phyloP scores from a whole-genome alignment of 2,797 vertebrate genomes.

The Arremon aurantiirostris region DNA sequence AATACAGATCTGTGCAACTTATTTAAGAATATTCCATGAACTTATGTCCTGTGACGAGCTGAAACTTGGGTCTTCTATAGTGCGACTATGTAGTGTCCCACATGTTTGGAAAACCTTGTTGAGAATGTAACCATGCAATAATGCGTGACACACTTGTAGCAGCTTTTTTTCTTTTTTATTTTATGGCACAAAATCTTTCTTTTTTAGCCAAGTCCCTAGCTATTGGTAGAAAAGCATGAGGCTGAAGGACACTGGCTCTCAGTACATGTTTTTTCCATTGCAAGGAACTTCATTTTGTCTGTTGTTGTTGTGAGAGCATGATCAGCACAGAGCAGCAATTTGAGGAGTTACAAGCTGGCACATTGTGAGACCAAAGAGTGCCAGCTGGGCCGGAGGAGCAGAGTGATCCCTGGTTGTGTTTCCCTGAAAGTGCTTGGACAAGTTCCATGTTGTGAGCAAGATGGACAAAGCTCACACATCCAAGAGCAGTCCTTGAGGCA shows the following conservation, averaged over 20 bases:
- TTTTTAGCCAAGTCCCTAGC: background rate
- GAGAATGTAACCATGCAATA: background rate
- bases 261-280: background rate
- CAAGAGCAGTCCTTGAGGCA: background rate
- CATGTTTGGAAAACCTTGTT: background rate
- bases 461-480: background rate
- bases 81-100: background rate
- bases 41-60: background rate
- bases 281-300: background rate
- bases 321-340: background rate
- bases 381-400: background rate
- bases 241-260: rapidly evolving
- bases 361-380: rapidly evolving
- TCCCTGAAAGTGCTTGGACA: background rate
- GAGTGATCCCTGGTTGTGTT: background rate
- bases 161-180: background rate
- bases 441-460: background rate
- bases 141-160: background rate
- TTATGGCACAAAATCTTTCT: background rate
- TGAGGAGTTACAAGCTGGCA: background rate
- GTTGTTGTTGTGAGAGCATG: background rate
- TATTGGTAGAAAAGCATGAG: background rate
- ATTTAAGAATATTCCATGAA: background rate
- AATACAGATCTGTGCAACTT: background rate
- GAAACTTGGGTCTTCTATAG: background rate